These are phyloP conservation scores for Acanthococcus lagerstroemiae DNA, from an alignment of 2,888 invertebrate species.

Conservation along the genomic window DNA sequence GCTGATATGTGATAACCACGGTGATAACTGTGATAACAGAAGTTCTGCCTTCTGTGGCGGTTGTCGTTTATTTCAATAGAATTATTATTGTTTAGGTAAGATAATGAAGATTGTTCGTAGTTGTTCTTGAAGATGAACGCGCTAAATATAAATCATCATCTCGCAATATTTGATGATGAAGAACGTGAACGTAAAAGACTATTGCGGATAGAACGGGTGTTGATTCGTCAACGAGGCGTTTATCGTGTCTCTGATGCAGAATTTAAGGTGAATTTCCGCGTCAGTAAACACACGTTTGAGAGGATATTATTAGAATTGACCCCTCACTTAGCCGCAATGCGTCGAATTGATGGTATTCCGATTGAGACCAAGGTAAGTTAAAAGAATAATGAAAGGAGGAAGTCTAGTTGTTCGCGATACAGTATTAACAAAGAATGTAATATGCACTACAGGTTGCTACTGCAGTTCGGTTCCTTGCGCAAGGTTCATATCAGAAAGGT, in stretches of 20 bases:
- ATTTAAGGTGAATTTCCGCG: not conserved
- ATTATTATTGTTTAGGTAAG: no score
- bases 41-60: no score
- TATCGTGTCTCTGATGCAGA: not conserved
- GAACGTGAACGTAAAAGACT: no score
- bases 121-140: no score
- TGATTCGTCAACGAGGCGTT: not conserved
- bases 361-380: not conserved
- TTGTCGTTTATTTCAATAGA: no score
- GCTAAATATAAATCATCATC: no score
- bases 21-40: no score
- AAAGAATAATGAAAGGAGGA: not conserved
- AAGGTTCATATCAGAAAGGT: not conserved
- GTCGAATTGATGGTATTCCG: not conserved
- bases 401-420: not conserved
- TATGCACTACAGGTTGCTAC: not conserved
- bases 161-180: no score
- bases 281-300: not conserved
- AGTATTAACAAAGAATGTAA: not conserved
- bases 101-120: no score
- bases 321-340: not conserved
- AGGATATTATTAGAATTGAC: not conserved
- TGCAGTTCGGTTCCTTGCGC: conserved; percentile 5
- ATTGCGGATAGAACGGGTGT: not conserved
- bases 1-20: no score